These are phyloP conservation scores for Novumbra hubbsi DNA, from an alignment of 2,797 vertebrate genomes.

Conservation along the genomic window DNA sequence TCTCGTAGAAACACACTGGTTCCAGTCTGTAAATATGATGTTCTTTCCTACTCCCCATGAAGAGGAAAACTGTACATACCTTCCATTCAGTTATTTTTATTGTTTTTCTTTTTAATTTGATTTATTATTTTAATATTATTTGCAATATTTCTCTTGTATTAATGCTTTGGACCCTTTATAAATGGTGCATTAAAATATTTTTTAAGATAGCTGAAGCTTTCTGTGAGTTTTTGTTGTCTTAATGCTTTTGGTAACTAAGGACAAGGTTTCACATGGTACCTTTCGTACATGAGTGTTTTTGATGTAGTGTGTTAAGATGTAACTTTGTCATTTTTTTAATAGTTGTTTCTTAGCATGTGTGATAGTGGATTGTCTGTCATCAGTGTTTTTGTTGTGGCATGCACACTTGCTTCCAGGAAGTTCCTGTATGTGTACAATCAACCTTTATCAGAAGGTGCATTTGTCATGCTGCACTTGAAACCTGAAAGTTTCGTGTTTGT, in stretches of 20 bases:
- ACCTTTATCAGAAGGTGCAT: not conserved
- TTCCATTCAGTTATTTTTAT: constrained; percentile 80
- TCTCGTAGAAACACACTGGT: constrained; percentile 85
- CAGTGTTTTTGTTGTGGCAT: not conserved
- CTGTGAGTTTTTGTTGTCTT: not conserved
- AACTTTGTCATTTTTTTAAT: not conserved
- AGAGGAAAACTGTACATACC: constrained; percentile 79
- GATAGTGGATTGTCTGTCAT: not conserved
- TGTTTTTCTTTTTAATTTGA: constrained; percentile 75
- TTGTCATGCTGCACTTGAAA: constrained; percentile 26
- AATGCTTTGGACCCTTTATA: constrained; percentile 87
- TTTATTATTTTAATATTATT: constrained; percentile 85
- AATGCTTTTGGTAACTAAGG: not conserved
- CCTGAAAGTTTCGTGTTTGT: constrained; percentile 25
- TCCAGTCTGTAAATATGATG: constrained; percentile 81
- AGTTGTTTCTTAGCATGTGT: not conserved
- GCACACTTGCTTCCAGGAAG: constrained; percentile 27
- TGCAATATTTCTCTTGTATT: constrained; percentile 87
- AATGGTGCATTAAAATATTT: constrained; percentile 90
- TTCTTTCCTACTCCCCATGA: constrained; percentile 73
- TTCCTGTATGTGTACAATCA: constrained; percentile 1
- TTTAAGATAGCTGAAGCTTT: constrained; percentile 71
- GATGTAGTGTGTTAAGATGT: no score
- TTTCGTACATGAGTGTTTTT: no score
- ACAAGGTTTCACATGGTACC: no score